Base-by-base conservation (phyloP, 2,113 vertebrate species). In the Helogale parvula region DNA sequence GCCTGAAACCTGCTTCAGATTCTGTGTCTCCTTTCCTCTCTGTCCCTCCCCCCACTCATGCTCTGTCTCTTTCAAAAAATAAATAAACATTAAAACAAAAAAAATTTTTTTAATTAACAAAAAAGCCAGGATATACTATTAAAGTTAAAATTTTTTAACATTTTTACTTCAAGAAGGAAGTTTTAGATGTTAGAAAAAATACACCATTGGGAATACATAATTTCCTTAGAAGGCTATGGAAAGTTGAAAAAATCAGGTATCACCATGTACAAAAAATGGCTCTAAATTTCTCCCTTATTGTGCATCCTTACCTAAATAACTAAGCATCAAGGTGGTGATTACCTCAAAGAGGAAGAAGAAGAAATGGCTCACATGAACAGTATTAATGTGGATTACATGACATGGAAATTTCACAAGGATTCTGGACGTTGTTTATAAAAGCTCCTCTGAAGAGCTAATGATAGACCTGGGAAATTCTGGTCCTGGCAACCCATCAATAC, bases 371-470 rank as follows among this genome's bases (percentile, higher is more conserved):
- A 79, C 2, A 0, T n/a, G 38, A 50, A 47, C 23, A 91, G 52
- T 88, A 57, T 10, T 92, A 60, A 50, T 69, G 15, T 19, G 82
- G 76, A 88, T 86, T 47, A 60, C 74, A 35, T 81, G 95, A 76
- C 83, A 50, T 1, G 41, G 69, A 88, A 68, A 90, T 90, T 82
- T 97, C 45, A 82, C 33, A 93, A 77, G n/a, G 9, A 82, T 77
- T 97, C 66, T 57, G 11, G 1, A 5, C 6, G 8, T 50, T 81
- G 12, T 86, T 71, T 4, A n/a, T 13, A 91, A 92, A 97, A 85
- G 47, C 88, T 88, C 65, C 80, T 97, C 81, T 96, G 85, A 93
- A 97, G 96, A 94, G 82, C 92, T 97, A 84, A 83, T 72, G 84
- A 95, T 60, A 91, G 96, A 47, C 84, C 69, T 87, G 50, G 25